Conservation (phyloP, 1,140 invertebrate genomes). For the Myzus persicae region DNA sequence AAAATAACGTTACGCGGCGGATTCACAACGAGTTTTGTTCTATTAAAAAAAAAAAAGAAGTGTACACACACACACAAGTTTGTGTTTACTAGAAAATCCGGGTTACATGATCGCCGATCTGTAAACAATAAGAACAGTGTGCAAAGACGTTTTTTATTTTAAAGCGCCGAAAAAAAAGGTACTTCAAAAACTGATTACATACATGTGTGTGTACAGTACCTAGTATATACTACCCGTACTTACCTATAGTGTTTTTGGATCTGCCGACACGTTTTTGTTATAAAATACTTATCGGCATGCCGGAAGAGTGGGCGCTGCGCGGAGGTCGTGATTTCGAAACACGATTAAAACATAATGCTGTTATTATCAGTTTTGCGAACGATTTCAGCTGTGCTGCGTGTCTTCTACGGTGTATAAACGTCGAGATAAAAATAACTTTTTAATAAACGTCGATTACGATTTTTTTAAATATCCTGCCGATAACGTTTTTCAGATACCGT, state of each 20-base stretch:
- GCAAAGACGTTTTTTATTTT: not conserved
- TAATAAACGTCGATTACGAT: not conserved
- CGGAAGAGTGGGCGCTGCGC: too few relatives aligned
- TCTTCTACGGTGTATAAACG: not conserved
- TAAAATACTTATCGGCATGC: too few relatives aligned
- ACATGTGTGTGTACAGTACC: not conserved
- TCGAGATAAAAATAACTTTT: conserved; percentile 1
- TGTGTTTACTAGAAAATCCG: not conserved
- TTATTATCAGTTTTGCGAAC: not conserved
- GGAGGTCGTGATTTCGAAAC: not conserved
- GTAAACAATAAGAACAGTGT: not conserved
- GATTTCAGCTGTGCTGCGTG: not conserved
- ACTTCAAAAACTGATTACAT: not conserved
- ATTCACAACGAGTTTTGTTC: not conserved
- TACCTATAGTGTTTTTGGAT: not conserved
- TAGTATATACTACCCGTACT: too few relatives aligned
- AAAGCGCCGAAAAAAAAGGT: not conserved
- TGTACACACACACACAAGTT: not conserved
- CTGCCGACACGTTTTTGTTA: not conserved
- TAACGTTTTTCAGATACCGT: not conserved
- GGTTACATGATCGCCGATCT: not conserved
- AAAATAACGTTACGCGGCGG: not conserved
- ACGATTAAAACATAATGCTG: not conserved
- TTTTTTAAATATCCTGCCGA: not conserved
- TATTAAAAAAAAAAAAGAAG: not conserved